Percentiles rank a stretch among this genome's conserved stretches.
Conservation (phyloP, 2,888 invertebrate species). For the Ametastegia equiseti region DNA sequence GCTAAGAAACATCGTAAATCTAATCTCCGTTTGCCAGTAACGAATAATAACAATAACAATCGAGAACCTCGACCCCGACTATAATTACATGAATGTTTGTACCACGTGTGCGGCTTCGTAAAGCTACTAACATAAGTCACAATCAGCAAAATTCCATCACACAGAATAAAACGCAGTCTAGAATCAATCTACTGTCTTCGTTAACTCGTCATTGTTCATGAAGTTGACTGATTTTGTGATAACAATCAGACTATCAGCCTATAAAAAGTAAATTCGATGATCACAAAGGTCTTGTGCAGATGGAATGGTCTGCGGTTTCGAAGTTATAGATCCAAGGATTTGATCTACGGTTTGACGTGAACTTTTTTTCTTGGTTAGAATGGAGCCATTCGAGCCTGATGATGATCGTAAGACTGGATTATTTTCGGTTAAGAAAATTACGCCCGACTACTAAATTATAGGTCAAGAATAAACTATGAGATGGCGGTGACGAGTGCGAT, state of each 20-base stretch:
- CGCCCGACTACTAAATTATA: constrained; percentile 32
- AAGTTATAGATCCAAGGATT: too few species aligned
- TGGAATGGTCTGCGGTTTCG: too few species aligned
- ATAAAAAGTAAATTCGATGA: not conserved
- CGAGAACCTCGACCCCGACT: constrained; percentile 5
- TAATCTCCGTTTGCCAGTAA: constrained; percentile 3
- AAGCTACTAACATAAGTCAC: not conserved
- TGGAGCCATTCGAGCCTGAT: too few species aligned
- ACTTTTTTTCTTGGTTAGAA: too few species aligned
- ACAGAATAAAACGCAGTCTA: not conserved
- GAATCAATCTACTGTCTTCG: not conserved
- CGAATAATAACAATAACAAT: constrained; percentile 14
- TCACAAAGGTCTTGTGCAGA: too few species aligned
- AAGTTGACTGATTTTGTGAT: not conserved
- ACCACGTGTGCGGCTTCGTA: not conserved
- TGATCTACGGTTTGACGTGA: too few species aligned
- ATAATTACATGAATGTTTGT: too few species aligned
- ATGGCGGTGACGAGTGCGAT: constrained; percentile 45
- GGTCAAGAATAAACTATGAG: constrained; percentile 37
- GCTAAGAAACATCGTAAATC: constrained; percentile 30
- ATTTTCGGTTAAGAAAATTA: not conserved
- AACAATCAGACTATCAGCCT: not conserved
- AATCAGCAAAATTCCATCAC: not conserved
- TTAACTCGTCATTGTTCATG: not conserved
- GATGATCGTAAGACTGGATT: not conserved